These are phyloP conservation scores for Bubo blakistoni DNA, from an alignment of 2,113 vertebrate genomes.

Conservation along the genomic window DNA sequence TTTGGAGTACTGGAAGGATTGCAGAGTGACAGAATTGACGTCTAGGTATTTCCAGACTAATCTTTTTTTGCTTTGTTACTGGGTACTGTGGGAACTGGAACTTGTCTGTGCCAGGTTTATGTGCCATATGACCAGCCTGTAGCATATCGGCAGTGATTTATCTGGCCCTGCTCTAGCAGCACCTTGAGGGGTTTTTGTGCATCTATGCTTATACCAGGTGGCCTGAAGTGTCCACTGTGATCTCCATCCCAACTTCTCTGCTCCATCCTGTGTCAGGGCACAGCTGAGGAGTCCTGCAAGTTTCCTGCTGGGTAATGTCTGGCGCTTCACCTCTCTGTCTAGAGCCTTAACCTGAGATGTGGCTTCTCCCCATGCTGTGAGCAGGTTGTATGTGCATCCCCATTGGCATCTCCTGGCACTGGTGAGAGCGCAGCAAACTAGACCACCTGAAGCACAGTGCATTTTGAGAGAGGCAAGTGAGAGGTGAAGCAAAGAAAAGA, in stretches of 20 bases:
- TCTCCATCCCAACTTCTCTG: background rate
- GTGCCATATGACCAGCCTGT: background rate
- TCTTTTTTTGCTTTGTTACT: background rate
- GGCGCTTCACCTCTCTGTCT: background rate
- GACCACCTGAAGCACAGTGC: background rate
- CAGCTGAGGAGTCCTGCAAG: background rate
- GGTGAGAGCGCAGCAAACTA: fast-evolving
- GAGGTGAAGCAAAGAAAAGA: background rate
- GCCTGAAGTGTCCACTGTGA: fast-evolving
- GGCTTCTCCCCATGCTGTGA: background rate
- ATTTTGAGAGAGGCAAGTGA: background rate
- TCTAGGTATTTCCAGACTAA: background rate
- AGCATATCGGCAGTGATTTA: background rate
- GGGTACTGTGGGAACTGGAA: background rate
- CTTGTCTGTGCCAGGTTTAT: background rate
- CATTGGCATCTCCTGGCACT: background rate
- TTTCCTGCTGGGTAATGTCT: background rate
- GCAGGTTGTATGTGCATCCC: background rate
- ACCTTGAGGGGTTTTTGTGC: background rate
- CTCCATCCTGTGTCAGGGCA: fast-evolving
- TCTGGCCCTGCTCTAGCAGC: background rate
- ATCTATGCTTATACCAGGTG: background rate
- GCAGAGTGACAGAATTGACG: background rate
- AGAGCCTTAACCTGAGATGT: background rate
- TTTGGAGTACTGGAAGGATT: background rate